Percentiles rank a stretch among this genome's conserved stretches.
phyloP scores from a whole-genome alignment of 2,888 invertebrate species.

The Zele albiditarsus region DNA sequence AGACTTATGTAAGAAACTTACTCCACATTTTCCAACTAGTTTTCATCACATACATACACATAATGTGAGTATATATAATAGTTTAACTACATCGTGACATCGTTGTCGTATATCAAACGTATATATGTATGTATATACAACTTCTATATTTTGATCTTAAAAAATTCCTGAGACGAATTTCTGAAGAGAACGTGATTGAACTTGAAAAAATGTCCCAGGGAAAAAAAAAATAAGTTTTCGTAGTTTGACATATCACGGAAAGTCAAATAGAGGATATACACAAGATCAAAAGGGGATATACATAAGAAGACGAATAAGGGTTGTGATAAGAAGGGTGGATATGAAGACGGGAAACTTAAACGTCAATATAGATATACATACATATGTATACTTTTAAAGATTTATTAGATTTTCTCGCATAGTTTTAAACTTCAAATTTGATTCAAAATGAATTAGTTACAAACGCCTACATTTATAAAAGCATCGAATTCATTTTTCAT shows the following conservation, averaged over 20 bases:
- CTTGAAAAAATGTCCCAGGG: slow-evolving; percentile 12
- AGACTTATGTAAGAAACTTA: slow-evolving; percentile 1
- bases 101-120: not conserved
- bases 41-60: not conserved
- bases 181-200: slow-evolving; percentile 41
- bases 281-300: not conserved
- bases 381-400: not conserved
- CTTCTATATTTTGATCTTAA: not conserved
- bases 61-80: not conserved
- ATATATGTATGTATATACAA: not conserved
- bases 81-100: not conserved
- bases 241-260: slow-evolving; percentile 12
- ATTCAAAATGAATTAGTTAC: not conserved
- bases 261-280: slow-evolving; percentile 4
- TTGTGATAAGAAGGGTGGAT: not conserved
- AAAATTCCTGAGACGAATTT: slow-evolving; percentile 41
- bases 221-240: slow-evolving; percentile 29
- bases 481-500: no score
- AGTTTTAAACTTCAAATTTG: not conserved
- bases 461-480: not conserved
- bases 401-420: not conserved
- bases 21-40: not conserved
- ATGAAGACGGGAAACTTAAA: not conserved
- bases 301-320: not conserved
- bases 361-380: not conserved